These are phyloP conservation scores for Ochotona curzoniae DNA, from an alignment of 2,113 vertebrate genomes.

Conservation along the genomic window DNA sequence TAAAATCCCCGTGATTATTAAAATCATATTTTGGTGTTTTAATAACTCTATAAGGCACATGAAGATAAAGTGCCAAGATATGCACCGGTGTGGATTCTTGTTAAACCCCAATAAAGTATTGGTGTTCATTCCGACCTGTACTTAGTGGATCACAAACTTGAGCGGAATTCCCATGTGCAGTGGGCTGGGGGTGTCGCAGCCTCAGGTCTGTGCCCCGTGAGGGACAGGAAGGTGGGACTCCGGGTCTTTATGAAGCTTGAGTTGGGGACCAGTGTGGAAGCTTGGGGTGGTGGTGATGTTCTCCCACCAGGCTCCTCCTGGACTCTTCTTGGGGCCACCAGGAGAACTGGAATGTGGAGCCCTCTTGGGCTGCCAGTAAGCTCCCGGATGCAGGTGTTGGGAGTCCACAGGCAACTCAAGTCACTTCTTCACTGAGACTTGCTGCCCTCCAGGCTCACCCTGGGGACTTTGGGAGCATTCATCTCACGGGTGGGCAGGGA, in stretches of 20 bases:
- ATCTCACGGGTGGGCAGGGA: background rate
- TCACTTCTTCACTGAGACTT: accelerated
- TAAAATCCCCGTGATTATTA: slow-evolving; percentile 82
- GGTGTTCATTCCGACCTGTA: slow-evolving; percentile 63
- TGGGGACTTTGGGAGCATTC: background rate
- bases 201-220: background rate
- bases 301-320: background rate
- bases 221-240: background rate
- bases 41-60: slow-evolving; percentile 78
- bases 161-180: slow-evolving; percentile 18
- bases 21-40: slow-evolving; percentile 79
- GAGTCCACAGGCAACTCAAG: background rate
- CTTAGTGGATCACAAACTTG: slow-evolving; percentile 16
- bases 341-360: background rate
- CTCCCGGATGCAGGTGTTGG: no score
- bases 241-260: background rate
- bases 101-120: slow-evolving; percentile 75
- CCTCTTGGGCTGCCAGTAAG: background rate
- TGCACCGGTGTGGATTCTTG: slow-evolving; percentile 57
- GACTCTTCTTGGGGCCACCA: background rate
- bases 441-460: background rate
- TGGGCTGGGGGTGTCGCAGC: background rate
- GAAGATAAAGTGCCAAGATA: slow-evolving; percentile 76
- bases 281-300: background rate
- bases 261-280: background rate